These are phyloP conservation scores for Amia ocellicauda DNA, from an alignment of 2,113 vertebrate genomes.

Conservation along the genomic window DNA sequence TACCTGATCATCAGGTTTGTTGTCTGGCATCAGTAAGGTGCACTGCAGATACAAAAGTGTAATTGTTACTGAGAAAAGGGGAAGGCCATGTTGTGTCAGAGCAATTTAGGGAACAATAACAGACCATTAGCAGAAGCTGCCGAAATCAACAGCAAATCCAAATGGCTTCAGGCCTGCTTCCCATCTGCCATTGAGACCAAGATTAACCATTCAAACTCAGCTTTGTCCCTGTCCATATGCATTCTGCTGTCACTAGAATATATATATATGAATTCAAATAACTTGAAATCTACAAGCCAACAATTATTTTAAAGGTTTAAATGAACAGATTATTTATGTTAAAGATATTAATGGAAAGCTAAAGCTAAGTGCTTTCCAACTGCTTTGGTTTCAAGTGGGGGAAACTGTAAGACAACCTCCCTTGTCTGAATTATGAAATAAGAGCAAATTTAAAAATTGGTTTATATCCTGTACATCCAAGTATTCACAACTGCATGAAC, in stretches of 20 bases:
- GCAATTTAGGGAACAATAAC: not conserved
- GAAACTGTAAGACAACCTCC: not conserved
- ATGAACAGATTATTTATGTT: not conserved
- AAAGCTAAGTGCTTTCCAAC: not conserved
- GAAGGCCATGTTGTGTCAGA: not conserved
- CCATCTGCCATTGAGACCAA: constrained; percentile 17
- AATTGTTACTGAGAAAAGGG: not conserved
- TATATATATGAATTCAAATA: not conserved
- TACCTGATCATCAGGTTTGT: not conserved
- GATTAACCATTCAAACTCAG: constrained; percentile 7
- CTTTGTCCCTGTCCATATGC: constrained; percentile 15
- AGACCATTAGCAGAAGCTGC: not conserved
- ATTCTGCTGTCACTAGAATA: not conserved
- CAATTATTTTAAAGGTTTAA: not conserved
- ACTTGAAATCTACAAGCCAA: not conserved
- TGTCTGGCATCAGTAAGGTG: not conserved
- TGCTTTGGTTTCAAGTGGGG: not conserved
- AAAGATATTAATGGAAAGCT: not conserved
- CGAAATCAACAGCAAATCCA: constrained; percentile 6
- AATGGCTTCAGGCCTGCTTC: constrained; percentile 5
- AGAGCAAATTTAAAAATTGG: too few species aligned
- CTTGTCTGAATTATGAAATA: not conserved
- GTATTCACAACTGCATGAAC: too few species aligned
- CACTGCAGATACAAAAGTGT: too few species aligned
- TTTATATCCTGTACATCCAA: too few species aligned